phyloP scores from a whole-genome alignment of 2,888 invertebrate genomes.

The Thymelicus sylvestris region DNA sequence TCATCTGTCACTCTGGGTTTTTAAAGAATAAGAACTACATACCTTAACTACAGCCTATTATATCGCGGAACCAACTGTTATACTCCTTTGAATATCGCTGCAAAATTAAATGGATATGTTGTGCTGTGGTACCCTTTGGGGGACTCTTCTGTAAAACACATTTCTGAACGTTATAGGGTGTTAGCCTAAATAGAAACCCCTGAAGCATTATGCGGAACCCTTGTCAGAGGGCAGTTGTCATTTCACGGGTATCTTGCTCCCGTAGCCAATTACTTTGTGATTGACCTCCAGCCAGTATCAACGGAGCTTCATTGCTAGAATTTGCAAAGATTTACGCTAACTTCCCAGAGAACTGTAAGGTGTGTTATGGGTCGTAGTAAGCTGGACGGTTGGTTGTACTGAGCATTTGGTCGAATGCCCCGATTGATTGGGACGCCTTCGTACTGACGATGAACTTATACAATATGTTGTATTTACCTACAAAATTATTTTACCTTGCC shows the following conservation, averaged over 20 bases:
- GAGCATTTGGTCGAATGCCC: conserved; percentile 72
- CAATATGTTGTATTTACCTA: conserved; percentile 34
- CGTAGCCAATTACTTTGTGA: conserved; percentile 80
- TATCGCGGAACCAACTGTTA: too few species aligned
- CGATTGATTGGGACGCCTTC: conserved; percentile 72
- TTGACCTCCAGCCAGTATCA: conserved; percentile 64
- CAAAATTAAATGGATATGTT: background rate
- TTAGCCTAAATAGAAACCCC: conserved; percentile 65
- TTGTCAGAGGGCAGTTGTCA: conserved; percentile 78
- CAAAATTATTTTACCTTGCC: too few species aligned
- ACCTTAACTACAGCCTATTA: background rate
- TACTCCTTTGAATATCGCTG: background rate
- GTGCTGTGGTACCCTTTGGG: conserved; percentile 3
- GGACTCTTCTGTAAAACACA: conserved; percentile 38
- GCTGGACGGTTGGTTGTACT: conserved; percentile 55
- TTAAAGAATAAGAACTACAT: too few species aligned
- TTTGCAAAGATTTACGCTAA: conserved; percentile 26
- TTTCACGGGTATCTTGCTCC: conserved; percentile 80
- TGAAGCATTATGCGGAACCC: conserved; percentile 65
- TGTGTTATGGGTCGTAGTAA: conserved; percentile 49
- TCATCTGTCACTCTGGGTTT: too few species aligned
- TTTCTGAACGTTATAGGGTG: conserved; percentile 44
- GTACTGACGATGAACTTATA: conserved; percentile 65
- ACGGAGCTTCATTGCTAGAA: conserved; percentile 50
- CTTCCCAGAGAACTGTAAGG: conserved; percentile 39